Conservation (phyloP, 2,113 vertebrate species). For the Muscicapa adusta region DNA sequence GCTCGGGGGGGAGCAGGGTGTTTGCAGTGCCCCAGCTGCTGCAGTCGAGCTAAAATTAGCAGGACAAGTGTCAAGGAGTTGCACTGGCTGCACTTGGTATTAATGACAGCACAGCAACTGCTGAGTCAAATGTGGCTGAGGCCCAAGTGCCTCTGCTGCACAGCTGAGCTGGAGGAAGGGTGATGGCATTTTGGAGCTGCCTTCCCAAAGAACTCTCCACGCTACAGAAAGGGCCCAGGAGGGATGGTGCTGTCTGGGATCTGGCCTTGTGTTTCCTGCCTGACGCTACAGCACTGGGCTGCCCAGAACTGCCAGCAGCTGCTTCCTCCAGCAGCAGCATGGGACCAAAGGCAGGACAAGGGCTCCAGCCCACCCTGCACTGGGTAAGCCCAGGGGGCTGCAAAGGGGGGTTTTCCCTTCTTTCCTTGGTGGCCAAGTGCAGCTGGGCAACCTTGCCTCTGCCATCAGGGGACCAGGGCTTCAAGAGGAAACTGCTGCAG, state of each 20-base stretch:
- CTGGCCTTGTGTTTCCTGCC: fast-evolving
- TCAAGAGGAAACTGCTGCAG: not conserved
- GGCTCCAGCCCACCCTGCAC: not conserved
- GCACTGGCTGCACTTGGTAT: not conserved
- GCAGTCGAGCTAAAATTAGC: not conserved
- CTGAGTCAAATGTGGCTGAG: not conserved
- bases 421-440: not conserved
- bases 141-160: too few species aligned
- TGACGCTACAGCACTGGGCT: not conserved
- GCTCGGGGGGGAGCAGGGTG: not conserved
- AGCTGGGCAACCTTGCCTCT: not conserved
- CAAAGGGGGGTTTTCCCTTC: fast-evolving
- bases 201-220: fast-evolving
- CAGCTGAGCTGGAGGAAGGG: not conserved
- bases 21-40: fast-evolving
- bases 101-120: fast-evolving
- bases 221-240: fast-evolving
- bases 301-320: not conserved
- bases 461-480: too few species aligned
- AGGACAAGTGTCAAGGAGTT: fast-evolving
- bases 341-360: not conserved
- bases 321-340: not conserved
- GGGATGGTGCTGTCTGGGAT: too few species aligned
- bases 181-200: not conserved
- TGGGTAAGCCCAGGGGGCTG: fast-evolving